Evolutionary conservation across 2,888 invertebrate species (phyloP), one percentile per base, ranked within the genome.

Genomic region (Cataglyphis albicans): DNA sequence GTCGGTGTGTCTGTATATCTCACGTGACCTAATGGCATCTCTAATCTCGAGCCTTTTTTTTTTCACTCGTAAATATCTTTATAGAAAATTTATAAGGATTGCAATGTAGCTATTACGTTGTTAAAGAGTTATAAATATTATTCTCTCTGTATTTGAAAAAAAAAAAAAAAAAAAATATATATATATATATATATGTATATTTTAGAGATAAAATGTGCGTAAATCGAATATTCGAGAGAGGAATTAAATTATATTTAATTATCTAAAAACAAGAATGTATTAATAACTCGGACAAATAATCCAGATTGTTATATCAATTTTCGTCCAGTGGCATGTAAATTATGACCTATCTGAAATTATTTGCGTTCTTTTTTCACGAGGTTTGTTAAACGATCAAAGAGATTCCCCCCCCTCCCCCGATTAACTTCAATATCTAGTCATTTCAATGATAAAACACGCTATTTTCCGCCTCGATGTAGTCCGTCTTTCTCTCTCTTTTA

Each of bases 301-400:
- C 9, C 21, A 12, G n/a, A 7, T 57, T 70, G 41, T 78, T 78
- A 44, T 59, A 9, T 59, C 21, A 32, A 72, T 80, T 35, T 70
- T 12, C 70, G 32, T 29, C n/a, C 38, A 12, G 38, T n/a, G 57
- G 18, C 32, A 70, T 59, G 72, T 35, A 78, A 78, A 80, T 44
- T 32, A 21, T 32, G 44, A 44, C 32, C 72, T 44, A 44, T 7
- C 44, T 59, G 38, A 18, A 44, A 57, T 70, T 44, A 59, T 25
- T 70, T n/a, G 57, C 21, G 10, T 21, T n/a, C 41, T 18, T 44
- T 57, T 57, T 70, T 72, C 7, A 32, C 41, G 21, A 32, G 21
- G 21, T 55, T 59, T 25, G 78, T 70, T 78, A 68, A 38, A 41
- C 25, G 59, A n/a, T 72, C 59, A 80, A 80, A 80, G 78, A 80